Evolutionary conservation across 1,140 invertebrate genomes (phyloP).

Genomic region (Sarcophaga peregrina): DNA sequence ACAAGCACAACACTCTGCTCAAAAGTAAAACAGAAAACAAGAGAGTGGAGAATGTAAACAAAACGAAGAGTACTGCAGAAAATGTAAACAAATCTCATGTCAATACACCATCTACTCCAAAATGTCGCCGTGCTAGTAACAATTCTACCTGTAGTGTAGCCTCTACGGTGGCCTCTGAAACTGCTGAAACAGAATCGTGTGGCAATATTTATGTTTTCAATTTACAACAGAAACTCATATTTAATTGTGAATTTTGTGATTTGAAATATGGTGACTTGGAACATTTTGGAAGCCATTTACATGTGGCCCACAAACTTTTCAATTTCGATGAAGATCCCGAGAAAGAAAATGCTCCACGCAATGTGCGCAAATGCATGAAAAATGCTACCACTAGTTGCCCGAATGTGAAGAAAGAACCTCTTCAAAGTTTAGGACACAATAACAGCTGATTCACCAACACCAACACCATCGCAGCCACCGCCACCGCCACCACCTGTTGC

Average conservation of each 20-base stretch:
- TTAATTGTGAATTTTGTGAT: slow-evolving; percentile 55
- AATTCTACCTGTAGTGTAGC: slow-evolving; percentile 43
- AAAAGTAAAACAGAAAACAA: no score
- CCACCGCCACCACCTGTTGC: slow-evolving; percentile 9
- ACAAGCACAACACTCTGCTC: no score
- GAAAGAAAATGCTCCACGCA: slow-evolving; percentile 32
- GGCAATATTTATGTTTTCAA: slow-evolving; percentile 45
- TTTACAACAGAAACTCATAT: slow-evolving; percentile 48
- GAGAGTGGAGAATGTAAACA: not conserved
- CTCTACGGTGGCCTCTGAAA: slow-evolving; percentile 32
- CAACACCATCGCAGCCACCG: not conserved
- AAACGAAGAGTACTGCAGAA: not conserved
- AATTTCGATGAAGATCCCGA: slow-evolving; percentile 27
- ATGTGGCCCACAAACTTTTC: slow-evolving; percentile 49
- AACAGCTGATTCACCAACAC: not conserved
- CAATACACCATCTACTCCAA: not conserved
- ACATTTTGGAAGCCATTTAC: slow-evolving; percentile 54
- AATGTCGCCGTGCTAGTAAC: slow-evolving; percentile 42
- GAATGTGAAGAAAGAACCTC: slow-evolving; percentile 42
- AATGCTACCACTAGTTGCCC: slow-evolving; percentile 16
- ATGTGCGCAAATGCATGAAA: slow-evolving; percentile 30
- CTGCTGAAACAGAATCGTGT: slow-evolving; percentile 42
- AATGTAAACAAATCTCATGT: slow-evolving; percentile 13
- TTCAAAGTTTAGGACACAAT: slow-evolving; percentile 38
- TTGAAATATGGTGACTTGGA: slow-evolving; percentile 52